Percentiles rank a stretch among this genome's conserved stretches.
phyloP scores from a whole-genome alignment of 2,113 vertebrate genomes.

The Percina caprodes region DNA sequence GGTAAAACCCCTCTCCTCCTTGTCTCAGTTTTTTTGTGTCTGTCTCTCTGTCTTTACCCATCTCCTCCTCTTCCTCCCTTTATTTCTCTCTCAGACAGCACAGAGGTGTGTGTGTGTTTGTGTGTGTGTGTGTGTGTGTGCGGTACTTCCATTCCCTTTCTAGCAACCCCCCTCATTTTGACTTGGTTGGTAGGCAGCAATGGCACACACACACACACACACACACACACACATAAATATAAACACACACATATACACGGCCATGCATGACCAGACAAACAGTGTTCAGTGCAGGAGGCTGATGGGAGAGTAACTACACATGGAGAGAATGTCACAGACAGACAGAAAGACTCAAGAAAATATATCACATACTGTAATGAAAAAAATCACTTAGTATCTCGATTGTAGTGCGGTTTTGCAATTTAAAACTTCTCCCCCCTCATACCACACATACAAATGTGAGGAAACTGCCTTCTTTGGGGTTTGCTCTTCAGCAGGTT shows the following conservation, averaged over 20 bases:
- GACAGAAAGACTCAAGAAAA: constrained; percentile 20
- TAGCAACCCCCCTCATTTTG: too few relatives aligned
- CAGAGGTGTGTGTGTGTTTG: constrained; percentile 10
- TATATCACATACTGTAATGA: neutral
- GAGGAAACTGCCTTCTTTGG: neutral
- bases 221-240: constrained; percentile 15
- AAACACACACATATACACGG: constrained; percentile 32
- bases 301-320: constrained; percentile 72
- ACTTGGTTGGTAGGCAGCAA: too few relatives aligned
- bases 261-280: constrained; percentile 70
- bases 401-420: too few relatives aligned
- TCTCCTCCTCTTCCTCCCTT: constrained; percentile 2
- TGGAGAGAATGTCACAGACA: constrained; percentile 51
- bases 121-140: neutral
- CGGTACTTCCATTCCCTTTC: constrained; percentile 6
- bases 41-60: neutral
- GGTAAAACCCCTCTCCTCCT: constrained; percentile 40
- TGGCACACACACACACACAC: neutral
- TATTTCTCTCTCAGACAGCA: neutral
- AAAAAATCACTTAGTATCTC: too few relatives aligned
- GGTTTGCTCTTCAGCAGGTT: neutral
- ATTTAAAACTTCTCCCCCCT: neutral
- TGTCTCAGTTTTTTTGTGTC: neutral
- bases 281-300: constrained; percentile 52
- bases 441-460: neutral